These are phyloP conservation scores for Thyatira batis DNA, from an alignment of 2,888 invertebrate genomes.

Conservation along the genomic window DNA sequence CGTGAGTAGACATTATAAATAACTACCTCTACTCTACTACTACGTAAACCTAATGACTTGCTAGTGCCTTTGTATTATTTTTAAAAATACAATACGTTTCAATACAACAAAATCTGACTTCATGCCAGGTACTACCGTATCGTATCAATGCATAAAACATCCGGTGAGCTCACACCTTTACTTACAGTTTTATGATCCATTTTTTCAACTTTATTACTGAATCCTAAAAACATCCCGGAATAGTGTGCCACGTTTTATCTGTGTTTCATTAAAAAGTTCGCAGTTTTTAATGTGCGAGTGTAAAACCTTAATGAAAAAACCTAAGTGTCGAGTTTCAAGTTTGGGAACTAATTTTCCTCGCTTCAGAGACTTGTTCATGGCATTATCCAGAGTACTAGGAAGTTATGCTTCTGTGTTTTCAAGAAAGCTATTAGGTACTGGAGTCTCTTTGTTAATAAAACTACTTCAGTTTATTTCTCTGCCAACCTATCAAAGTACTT, in stretches of 20 bases:
- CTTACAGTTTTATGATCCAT: background rate
- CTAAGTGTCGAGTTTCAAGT: background rate
- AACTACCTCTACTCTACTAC: no score
- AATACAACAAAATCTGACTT: no score
- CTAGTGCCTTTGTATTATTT: no score
- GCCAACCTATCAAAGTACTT: background rate
- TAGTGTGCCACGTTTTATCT: background rate
- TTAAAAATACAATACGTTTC: no score
- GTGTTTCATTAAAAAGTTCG: background rate
- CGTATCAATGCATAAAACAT: background rate
- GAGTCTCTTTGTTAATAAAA: background rate
- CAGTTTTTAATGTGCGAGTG: background rate
- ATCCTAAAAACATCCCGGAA: background rate
- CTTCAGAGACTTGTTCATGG: background rate
- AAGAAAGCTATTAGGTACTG: background rate
- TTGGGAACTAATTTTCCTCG: background rate
- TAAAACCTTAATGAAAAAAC: constrained; percentile 1
- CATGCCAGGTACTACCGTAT: background rate
- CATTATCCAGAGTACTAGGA: background rate
- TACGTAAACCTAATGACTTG: no score
- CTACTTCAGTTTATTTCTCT: background rate
- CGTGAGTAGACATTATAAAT: no score
- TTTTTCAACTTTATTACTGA: background rate
- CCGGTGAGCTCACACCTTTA: background rate
- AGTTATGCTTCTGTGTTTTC: background rate